Evolutionary conservation across 2,113 vertebrate genomes (phyloP).

Genomic region (Shinisaurus crocodilurus): DNA sequence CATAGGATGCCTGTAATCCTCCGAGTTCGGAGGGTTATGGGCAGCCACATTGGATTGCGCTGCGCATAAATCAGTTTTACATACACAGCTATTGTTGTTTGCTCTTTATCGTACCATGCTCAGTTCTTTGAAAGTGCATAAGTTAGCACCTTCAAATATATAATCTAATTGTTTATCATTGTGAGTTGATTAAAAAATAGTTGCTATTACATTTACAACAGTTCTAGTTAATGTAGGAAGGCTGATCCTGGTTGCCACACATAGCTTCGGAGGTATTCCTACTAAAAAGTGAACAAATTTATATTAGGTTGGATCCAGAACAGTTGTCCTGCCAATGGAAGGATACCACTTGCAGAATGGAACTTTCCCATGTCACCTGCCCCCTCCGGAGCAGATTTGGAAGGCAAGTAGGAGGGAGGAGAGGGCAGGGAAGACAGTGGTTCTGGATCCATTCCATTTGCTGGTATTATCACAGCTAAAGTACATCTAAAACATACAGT

Average conservation of each 20-base stretch:
- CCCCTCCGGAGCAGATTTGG: too few species aligned
- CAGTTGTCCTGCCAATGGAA: too few species aligned
- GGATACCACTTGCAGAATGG: too few species aligned
- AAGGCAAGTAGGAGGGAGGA: too few species aligned
- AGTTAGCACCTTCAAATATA: background rate
- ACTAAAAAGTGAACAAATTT: background rate
- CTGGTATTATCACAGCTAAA: background rate
- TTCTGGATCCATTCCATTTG: background rate
- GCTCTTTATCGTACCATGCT: background rate
- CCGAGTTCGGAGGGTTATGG: too few species aligned
- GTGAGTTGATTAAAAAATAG: background rate
- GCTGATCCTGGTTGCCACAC: background rate
- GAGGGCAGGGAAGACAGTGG: too few species aligned
- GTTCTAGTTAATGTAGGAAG: background rate
- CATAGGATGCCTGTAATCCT: too few species aligned
- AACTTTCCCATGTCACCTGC: too few species aligned
- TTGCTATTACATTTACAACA: background rate
- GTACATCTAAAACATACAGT: background rate
- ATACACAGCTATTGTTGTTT: background rate
- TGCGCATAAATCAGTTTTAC: background rate
- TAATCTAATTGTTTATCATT: background rate
- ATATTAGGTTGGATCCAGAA: background rate
- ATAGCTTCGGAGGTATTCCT: background rate
- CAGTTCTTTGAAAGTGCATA: background rate
- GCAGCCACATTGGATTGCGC: too few species aligned